phyloP scores from a whole-genome alignment of 2,113 vertebrate genomes.

The Plotosus lineatus region DNA sequence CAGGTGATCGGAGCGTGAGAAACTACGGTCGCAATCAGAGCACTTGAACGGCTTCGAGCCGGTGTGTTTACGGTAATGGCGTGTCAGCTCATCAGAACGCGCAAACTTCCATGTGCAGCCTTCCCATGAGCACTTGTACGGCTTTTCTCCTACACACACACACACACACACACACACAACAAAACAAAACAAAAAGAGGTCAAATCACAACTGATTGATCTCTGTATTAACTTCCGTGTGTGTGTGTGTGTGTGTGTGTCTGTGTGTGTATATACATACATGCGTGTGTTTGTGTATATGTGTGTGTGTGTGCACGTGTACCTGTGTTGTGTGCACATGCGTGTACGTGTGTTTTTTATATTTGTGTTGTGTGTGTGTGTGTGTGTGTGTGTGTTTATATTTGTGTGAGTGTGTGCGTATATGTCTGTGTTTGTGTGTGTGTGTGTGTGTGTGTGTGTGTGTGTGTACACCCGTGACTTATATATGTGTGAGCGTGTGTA shows the following conservation, averaged over 20 bases:
- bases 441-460: too few relatives aligned
- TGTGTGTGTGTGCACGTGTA: neutral
- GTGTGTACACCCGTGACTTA: too few relatives aligned
- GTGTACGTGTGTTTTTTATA: neutral
- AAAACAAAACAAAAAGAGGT: neutral
- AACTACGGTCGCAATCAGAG: conserved; percentile 97
- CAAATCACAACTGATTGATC: neutral
- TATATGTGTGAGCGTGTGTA: too few relatives aligned
- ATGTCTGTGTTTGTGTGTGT: too few relatives aligned
- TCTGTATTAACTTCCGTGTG: neutral
- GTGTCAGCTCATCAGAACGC: conserved; percentile 95
- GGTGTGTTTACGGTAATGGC: conserved; percentile 98
- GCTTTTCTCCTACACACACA: conserved; percentile 86
- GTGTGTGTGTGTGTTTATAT: too few relatives aligned
- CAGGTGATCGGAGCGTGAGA: conserved; percentile 95
- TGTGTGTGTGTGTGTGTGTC: neutral
- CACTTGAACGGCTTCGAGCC: conserved; percentile 98
- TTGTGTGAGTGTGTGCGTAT: too few relatives aligned
- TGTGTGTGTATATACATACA: neutral
- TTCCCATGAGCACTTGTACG: conserved; percentile 97
- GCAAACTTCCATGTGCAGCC: conserved; percentile 99
- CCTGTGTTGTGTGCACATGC: too few relatives aligned
- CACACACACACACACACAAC: conserved; percentile 10
- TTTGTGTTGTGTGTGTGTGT: neutral
- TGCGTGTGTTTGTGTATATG: neutral